A percentile compares a stretch with the other conserved stretches of the same genome.
phyloP scores from a whole-genome alignment of 1,140 invertebrate genomes.

The Helicoverpa zea region DNA sequence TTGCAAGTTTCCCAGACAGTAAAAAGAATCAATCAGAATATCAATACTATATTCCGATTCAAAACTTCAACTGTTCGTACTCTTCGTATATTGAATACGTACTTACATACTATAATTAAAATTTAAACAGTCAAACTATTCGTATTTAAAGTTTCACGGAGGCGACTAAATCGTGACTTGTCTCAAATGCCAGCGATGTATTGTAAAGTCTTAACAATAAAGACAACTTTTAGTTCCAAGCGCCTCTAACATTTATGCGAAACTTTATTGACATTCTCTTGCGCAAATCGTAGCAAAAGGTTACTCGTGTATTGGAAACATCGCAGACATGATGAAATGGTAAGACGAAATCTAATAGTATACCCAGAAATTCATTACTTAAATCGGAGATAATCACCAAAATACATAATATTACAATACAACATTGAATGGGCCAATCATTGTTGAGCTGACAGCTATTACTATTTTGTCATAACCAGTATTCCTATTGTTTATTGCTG shows the following conservation, averaged over 20 bases:
- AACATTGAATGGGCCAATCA: neutral
- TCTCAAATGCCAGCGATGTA: slow-evolving; percentile 52
- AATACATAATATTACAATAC: neutral
- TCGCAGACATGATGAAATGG: neutral
- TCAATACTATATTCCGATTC: no score
- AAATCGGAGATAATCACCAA: no score
- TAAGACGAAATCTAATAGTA: neutral
- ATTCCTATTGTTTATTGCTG: neutral
- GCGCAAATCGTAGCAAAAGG: slow-evolving; percentile 19
- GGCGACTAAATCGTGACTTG: slow-evolving; percentile 48
- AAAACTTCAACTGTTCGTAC: no score
- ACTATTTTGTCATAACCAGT: neutral
- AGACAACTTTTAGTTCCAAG: slow-evolving; percentile 27
- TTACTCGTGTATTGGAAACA: neutral
- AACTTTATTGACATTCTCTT: slow-evolving; percentile 45
- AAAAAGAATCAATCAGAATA: no score
- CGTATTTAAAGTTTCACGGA: slow-evolving; percentile 22
- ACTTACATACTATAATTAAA: slow-evolving; percentile 6
- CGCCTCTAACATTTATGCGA: slow-evolving; percentile 30
- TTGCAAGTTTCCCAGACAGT: no score
- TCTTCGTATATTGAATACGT: neutral
- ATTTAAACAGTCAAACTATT: slow-evolving; percentile 16
- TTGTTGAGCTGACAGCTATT: neutral
- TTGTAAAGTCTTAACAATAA: slow-evolving; percentile 43
- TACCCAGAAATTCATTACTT: neutral